Percentiles rank a stretch among this genome's conserved stretches.
These are phyloP conservation scores for Phyllotreta cruciferae DNA, from an alignment of 2,888 invertebrate species.

Conservation along the genomic window DNA sequence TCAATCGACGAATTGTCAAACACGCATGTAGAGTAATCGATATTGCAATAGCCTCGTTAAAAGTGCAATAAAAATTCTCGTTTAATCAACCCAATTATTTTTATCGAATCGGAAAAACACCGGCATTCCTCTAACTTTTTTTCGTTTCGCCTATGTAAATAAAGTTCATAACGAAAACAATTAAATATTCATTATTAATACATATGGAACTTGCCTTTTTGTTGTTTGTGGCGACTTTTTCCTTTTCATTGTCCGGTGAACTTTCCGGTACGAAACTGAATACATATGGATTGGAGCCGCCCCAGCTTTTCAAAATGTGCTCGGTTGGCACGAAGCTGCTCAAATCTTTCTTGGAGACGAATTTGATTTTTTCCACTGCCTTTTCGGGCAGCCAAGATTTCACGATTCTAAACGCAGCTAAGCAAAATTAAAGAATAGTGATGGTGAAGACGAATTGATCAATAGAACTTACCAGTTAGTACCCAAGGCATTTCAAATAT, in stretches of 20 bases:
- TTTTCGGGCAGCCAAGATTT: slow-evolving; percentile 86
- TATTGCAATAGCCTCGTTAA: too few relatives aligned
- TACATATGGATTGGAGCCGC: slow-evolving; percentile 76
- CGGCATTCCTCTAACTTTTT: background rate
- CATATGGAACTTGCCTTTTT: slow-evolving; percentile 44
- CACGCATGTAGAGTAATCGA: too few relatives aligned
- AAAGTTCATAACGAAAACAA: background rate
- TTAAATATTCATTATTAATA: slow-evolving; percentile 4
- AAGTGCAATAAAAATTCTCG: too few relatives aligned
- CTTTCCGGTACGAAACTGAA: slow-evolving; percentile 75
- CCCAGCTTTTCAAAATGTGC: slow-evolving; percentile 81
- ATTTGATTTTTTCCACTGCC: slow-evolving; percentile 87
- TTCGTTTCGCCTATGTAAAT: background rate
- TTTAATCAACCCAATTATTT: too few relatives aligned
- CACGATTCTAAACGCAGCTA: slow-evolving; percentile 90
- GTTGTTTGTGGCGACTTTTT: slow-evolving; percentile 32
- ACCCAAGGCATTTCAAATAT: slow-evolving; percentile 96
- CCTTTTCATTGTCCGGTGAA: slow-evolving; percentile 30
- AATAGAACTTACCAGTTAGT: slow-evolving; percentile 70
- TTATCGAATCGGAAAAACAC: too few relatives aligned
- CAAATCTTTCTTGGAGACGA: slow-evolving; percentile 77
- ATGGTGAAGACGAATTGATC: too few relatives aligned
- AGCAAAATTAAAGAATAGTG: slow-evolving; percentile 44
- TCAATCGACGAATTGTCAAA: too few relatives aligned
- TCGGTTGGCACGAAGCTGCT: slow-evolving; percentile 77